These are phyloP conservation scores for Allophyes oxyacanthae DNA, from an alignment of 2,888 invertebrate genomes.

Conservation along the genomic window DNA sequence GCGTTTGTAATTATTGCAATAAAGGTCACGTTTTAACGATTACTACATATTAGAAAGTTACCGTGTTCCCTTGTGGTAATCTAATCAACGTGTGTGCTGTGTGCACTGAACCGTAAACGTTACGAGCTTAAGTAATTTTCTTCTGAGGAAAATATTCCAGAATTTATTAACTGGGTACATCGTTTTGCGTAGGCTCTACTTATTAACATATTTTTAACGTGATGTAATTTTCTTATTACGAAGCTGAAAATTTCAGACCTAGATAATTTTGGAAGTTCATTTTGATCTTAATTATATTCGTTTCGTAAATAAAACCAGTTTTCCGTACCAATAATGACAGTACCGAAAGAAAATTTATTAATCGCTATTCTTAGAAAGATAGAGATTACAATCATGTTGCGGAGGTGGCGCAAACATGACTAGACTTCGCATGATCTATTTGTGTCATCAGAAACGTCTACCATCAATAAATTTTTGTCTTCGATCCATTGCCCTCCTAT, in stretches of 20 bases:
- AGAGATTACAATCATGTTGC: too few species aligned
- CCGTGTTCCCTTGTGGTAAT: constrained; percentile 50
- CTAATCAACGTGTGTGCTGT: constrained; percentile 50
- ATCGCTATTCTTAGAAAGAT: too few species aligned
- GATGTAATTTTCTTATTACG: constrained; percentile 29
- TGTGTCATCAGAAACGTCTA: too few species aligned
- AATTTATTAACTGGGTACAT: constrained; percentile 31
- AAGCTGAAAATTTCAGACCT: constrained; percentile 19
- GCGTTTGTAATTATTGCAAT: constrained; percentile 48
- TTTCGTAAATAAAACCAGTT: too few species aligned
- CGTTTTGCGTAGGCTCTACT: constrained; percentile 21
- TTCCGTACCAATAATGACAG: too few species aligned
- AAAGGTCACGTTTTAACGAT: constrained; percentile 54
- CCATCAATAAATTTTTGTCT: too few species aligned
- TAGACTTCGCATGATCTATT: too few species aligned
- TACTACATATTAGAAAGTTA: constrained; percentile 50
- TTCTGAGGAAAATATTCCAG: constrained; percentile 28
- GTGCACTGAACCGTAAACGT: constrained; percentile 39
- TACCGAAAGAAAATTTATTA: too few species aligned
- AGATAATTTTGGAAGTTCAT: too few species aligned
- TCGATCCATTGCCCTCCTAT: too few species aligned
- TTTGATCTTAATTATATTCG: too few species aligned
- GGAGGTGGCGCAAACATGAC: too few species aligned
- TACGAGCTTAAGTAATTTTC: constrained; percentile 44
- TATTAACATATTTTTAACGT: constrained; percentile 48